A percentile compares a stretch with the other conserved stretches of the same genome.
These are phyloP conservation scores for Falco punctatus DNA, from an alignment of 2,113 vertebrate species.

Conservation along the genomic window DNA sequence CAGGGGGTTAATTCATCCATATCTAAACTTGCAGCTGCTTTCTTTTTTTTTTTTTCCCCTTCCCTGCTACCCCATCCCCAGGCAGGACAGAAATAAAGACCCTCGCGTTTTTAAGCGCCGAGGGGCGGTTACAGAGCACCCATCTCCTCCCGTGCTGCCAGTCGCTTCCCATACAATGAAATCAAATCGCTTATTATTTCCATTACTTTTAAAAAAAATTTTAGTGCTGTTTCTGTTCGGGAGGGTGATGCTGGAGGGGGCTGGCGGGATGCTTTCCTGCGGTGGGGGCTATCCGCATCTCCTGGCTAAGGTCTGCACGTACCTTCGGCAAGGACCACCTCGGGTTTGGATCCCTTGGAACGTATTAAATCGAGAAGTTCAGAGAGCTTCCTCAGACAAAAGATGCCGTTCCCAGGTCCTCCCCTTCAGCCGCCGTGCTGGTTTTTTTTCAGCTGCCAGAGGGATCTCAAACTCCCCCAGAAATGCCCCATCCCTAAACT, in stretches of 20 bases:
- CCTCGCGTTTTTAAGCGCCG: not conserved
- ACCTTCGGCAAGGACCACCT: not conserved
- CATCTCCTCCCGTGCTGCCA: not conserved
- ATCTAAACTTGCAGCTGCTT: not conserved
- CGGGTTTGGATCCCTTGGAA: not conserved
- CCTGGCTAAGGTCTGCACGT: not conserved
- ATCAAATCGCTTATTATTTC: not conserved
- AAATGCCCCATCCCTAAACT: conserved; percentile 28
- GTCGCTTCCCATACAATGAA: not conserved
- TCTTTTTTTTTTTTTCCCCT: not conserved
- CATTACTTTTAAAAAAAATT: too few relatives aligned
- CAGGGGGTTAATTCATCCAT: not conserved
- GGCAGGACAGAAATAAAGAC: not conserved
- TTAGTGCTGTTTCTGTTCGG: not conserved
- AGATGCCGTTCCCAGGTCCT: not conserved
- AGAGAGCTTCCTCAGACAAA: conserved; percentile 55
- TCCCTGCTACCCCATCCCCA: not conserved
- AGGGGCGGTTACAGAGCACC: not conserved
- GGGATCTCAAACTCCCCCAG: not conserved
- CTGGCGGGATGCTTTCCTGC: not conserved
- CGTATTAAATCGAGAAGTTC: not conserved
- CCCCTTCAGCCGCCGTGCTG: not conserved
- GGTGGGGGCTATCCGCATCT: not conserved
- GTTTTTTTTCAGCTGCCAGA: not conserved
- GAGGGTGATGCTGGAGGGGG: not conserved